These are phyloP conservation scores for Drosophila nannoptera DNA, from an alignment of 1,140 invertebrate genomes.

Conservation along the genomic window DNA sequence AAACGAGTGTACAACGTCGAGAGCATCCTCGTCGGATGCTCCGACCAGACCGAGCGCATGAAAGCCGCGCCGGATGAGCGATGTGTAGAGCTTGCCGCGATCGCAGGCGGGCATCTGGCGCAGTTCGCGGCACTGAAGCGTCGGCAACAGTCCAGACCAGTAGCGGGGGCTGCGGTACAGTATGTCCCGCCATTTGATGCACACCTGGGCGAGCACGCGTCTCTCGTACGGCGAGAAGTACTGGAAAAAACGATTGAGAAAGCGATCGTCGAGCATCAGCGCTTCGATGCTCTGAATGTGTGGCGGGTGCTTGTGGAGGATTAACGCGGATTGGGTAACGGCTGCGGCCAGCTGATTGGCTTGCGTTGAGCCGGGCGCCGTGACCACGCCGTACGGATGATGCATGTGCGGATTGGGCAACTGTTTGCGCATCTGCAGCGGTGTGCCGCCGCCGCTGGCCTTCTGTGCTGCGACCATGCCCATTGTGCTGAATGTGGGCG, in stretches of 20 bases:
- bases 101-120: slow-evolving; percentile 84
- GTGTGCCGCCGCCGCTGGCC: slow-evolving; percentile 51
- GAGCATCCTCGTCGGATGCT: slow-evolving; percentile 92
- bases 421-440: slow-evolving; percentile 72
- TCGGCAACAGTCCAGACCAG: slow-evolving; percentile 91
- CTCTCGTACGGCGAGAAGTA: slow-evolving; percentile 91
- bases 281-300: slow-evolving; percentile 85
- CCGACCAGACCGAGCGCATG: slow-evolving; percentile 90
- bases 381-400: slow-evolving; percentile 64
- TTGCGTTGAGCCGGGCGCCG: slow-evolving; percentile 18
- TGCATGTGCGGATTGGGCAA: slow-evolving; percentile 77
- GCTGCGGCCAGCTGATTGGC: slow-evolving; percentile 42
- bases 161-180: slow-evolving; percentile 90
- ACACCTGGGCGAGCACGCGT: slow-evolving; percentile 88
- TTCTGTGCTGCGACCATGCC: slow-evolving; percentile 73
- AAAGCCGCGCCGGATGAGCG: slow-evolving; percentile 90
- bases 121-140: slow-evolving; percentile 90
- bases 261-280: slow-evolving; percentile 89
- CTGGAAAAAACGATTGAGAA: slow-evolving; percentile 90
- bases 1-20: slow-evolving; percentile 91
- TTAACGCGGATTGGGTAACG: slow-evolving; percentile 62
- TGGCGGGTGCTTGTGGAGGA: slow-evolving; percentile 77
- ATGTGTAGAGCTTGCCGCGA: slow-evolving; percentile 87
- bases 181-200: slow-evolving; percentile 90
- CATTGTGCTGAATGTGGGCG: slow-evolving; percentile 75